These are phyloP conservation scores for Fratercula arctica DNA, from an alignment of 2,797 vertebrate species.

Conservation along the genomic window DNA sequence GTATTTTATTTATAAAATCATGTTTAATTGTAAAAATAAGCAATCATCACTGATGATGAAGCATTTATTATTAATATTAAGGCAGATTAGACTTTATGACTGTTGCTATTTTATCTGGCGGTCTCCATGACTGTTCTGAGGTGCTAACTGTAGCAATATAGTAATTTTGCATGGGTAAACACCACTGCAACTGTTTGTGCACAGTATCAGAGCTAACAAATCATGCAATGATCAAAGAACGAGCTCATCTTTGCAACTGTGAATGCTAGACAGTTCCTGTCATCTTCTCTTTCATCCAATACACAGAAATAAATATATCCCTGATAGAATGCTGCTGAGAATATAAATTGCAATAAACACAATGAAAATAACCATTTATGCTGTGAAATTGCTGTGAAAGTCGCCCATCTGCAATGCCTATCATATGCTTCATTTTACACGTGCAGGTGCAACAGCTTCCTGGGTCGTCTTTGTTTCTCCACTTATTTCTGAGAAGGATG, in stretches of 20 bases:
- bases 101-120: not conserved
- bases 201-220: not conserved
- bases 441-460: not conserved
- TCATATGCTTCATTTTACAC: not conserved
- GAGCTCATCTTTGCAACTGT: not conserved
- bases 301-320: not conserved
- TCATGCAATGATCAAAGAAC: conserved; percentile 1
- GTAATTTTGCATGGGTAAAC: not conserved
- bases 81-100: not conserved
- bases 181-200: not conserved
- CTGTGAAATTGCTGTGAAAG: not conserved
- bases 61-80: not conserved
- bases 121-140: not conserved
- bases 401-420: not conserved
- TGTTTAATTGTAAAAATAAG: not conserved
- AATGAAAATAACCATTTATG: not conserved
- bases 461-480: not conserved
- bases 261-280: not conserved
- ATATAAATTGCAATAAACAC: not conserved
- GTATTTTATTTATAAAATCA: not conserved
- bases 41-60: not conserved
- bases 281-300: not conserved
- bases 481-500: not conserved
- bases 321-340: not conserved
- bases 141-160: not conserved